phyloP scores from a whole-genome alignment of 2,888 invertebrate genomes.

The Drosophila neotestacea region DNA sequence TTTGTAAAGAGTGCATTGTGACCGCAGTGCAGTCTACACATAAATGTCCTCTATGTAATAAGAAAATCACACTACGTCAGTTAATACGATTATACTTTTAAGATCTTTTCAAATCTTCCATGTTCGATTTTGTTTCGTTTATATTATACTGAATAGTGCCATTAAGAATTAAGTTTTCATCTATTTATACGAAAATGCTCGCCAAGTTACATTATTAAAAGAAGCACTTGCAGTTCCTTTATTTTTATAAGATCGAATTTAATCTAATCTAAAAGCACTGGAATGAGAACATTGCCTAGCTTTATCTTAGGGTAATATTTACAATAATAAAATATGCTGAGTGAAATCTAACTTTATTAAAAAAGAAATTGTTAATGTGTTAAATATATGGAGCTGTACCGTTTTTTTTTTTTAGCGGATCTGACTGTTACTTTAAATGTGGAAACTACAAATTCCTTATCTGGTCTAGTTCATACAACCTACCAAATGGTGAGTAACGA shows the following conservation, averaged over 20 bases:
- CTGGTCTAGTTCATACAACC: too few relatives aligned
- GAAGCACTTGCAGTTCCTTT: not conserved
- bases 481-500: too few relatives aligned
- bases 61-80: slow-evolving; percentile 46
- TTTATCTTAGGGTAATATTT: too few relatives aligned
- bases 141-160: too few relatives aligned
- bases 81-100: slow-evolving; percentile 71
- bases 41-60: slow-evolving; percentile 80
- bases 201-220: not conserved
- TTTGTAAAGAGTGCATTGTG: slow-evolving; percentile 68
- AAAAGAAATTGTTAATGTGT: too few relatives aligned
- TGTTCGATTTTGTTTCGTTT: not conserved
- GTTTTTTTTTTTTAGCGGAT: too few relatives aligned
- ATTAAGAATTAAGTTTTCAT: not conserved
- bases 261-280: not conserved
- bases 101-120: not conserved
- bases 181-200: not conserved
- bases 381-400: too few relatives aligned
- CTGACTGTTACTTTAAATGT: too few relatives aligned
- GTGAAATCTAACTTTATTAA: not conserved
- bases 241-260: not conserved
- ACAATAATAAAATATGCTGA: not conserved
- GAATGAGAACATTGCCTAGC: too few relatives aligned
- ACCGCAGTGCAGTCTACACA: slow-evolving; percentile 41
- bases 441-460: too few relatives aligned